Percentiles rank a stretch among this genome's conserved stretches.
Conservation (phyloP, 2,113 vertebrate genomes). For the Lophochroa leadbeateri region DNA sequence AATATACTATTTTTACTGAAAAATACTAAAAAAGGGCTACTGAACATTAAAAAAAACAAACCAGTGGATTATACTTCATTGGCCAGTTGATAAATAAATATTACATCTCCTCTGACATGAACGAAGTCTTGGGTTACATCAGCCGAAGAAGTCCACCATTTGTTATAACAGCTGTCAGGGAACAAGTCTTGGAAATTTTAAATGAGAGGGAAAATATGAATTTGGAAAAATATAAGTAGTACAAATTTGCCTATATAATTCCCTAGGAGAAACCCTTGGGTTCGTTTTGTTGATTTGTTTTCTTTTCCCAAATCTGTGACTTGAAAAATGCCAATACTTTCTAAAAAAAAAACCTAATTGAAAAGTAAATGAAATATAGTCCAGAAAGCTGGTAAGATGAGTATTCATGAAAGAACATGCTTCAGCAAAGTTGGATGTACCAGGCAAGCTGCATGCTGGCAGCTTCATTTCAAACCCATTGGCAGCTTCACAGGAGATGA, state of each 20-base stretch:
- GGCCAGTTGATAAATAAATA: background rate
- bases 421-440: background rate
- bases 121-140: background rate
- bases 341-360: background rate
- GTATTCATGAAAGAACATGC: background rate
- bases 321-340: background rate
- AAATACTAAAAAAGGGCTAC: background rate
- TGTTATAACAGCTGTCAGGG: conserved; percentile 7
- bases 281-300: background rate
- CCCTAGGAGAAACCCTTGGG: background rate
- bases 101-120: background rate
- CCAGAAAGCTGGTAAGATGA: background rate
- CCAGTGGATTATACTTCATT: background rate
- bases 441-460: background rate
- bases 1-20: background rate
- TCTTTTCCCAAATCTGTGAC: background rate
- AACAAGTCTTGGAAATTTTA: background rate
- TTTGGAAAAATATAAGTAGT: background rate
- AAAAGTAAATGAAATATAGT: background rate
- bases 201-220: background rate
- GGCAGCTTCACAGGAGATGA: background rate
- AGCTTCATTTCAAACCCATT: background rate
- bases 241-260: background rate
- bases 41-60: background rate
- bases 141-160: background rate